Evolutionary conservation across 2,113 vertebrate species (phyloP), one percentile per base, ranked within the genome.

Genomic region (Chaetorhynchus papuensis): DNA sequence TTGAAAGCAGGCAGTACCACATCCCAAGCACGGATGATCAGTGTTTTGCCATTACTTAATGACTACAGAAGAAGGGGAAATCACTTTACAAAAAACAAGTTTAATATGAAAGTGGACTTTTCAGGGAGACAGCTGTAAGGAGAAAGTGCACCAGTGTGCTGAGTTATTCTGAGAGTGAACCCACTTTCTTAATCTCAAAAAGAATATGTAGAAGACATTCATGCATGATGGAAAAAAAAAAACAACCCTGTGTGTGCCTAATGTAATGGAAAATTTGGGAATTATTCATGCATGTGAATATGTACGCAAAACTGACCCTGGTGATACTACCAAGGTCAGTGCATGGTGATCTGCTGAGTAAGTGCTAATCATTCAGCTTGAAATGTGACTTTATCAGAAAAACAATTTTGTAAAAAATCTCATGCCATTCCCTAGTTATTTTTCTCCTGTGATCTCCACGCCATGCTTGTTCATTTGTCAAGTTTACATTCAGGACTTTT

Each of bases 251-350:
- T 91, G 94, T 95, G 74, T 89, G 85, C 12, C 50, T 94, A 92
- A 93, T 84, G 78, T 94, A 92, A 92, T 79, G 93, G 91, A 96
- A 81, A 94, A 97, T 86, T 89, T 94, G 41, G 76, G 42, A 93
- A 42, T 83, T 71, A 90, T 71, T 93, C 83, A 74, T 70, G n/a
- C 83, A 66, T 94, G 64, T 85, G 47, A 96, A 85, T 95, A 64
- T 30, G 16, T 65, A 84, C 90, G 60, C 49, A 96, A 93, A 90
- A 94, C 33, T 89, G 74, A 95, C 85, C 53, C 68, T 8, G 13
- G 33, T 71, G 44, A 80, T 83, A 59, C 44, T 90, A 63, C 50
- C 77, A 95, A 93, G 76, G 91, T 96, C 87, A 76, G 33, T 63
- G 56, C 53, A 47, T n/a, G 45, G 60, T 79, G 69, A 93, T 89